Evolutionary conservation across 2,113 vertebrate species (phyloP), one percentile per base, ranked within the genome.

Genomic region (Enhydra lutris): DNA sequence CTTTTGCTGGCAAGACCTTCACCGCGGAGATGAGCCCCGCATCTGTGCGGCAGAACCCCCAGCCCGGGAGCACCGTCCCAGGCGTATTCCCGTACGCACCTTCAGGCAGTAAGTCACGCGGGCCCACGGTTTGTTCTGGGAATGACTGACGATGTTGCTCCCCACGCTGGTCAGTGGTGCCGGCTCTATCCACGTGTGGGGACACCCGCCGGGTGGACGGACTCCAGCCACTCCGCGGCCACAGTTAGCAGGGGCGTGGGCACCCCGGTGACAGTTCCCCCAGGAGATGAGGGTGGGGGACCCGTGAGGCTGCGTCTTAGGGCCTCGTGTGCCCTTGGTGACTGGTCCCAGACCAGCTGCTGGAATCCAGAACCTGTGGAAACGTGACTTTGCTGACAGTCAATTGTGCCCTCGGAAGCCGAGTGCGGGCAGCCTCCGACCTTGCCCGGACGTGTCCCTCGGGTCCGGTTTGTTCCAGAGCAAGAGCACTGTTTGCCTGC

Each of bases 31-130:
- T 7, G 29, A 65, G 29, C 63, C 63, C 29, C 12, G 7, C 15
- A 1, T 15, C 63, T 67, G 31, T 0, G 31, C 7, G 1, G 31
- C 65, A 1, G 65, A 8, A 18, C 31, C 63, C 3, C 65, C 7
- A 7, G 15, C 65, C 65, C 17, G 7, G 65, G 67, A 20, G 8
- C 67, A 18, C 17, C 34, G 14, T 34, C 31, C 15, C 63, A 17
- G 63, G 18, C 7, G 3, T 3, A 7, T n/a, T n/a, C 65, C 31
- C 3, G 8, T 3, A n/a, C 0, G 7, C 65, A 20, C 7, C 65
- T 69, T n/a, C 67, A 69, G 18, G 67, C 34, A 4, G 34, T n/a
- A 20, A n/a, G 34, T n/a, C 67, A 4, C 17, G 7, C 7, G 34
- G 4, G 7, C 34, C 67, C 67, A 10, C 34, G 4, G 17, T 20